phyloP scores from a whole-genome alignment of 2,888 invertebrate genomes.

The Rhaphigaster nebulosa region DNA sequence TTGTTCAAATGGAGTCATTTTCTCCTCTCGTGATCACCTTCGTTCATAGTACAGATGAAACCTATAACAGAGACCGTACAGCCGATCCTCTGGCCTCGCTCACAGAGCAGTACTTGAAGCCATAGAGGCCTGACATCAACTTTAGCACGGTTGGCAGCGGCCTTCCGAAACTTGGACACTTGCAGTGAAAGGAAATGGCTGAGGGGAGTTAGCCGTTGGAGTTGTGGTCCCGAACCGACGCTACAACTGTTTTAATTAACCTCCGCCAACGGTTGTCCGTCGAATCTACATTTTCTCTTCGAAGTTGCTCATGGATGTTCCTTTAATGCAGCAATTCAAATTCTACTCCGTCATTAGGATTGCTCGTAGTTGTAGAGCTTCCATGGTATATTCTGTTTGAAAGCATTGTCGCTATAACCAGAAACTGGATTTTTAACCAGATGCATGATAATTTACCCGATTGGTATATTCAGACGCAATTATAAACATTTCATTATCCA shows the following conservation, averaged over 20 bases:
- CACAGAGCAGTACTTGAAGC: neutral
- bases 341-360: neutral
- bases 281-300: constrained; percentile 13
- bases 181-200: neutral
- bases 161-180: neutral
- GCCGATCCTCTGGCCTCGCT: neutral
- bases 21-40: neutral
- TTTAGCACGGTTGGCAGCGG: neutral
- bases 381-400: neutral
- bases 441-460: neutral
- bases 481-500: neutral
- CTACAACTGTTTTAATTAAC: constrained; percentile 19
- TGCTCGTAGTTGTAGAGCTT: neutral
- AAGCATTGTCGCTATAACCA: neutral
- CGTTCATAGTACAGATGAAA: too few relatives aligned
- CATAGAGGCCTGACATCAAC: neutral
- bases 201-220: neutral
- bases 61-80: neutral
- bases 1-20: too few relatives aligned
- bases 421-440: neutral
- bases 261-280: neutral
- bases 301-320: neutral
- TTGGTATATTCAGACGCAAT: neutral
- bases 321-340: constrained; percentile 5
- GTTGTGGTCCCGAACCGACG: neutral